Evolutionary conservation across 2,113 vertebrate species (phyloP).

Genomic region (Tyrannus savana): DNA sequence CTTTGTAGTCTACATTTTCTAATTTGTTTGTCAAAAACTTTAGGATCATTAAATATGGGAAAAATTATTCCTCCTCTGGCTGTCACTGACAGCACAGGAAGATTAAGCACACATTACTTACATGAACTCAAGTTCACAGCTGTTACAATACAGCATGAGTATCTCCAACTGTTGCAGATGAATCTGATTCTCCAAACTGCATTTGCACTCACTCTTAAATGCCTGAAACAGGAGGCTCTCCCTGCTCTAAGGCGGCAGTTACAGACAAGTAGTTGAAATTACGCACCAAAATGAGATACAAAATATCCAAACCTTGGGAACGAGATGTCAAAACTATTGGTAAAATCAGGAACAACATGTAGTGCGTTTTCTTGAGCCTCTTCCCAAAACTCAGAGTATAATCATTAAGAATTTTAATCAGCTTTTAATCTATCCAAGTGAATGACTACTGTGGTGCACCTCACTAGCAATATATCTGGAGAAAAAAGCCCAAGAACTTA

Average conservation of each 20-base stretch:
- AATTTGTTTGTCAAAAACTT: background rate
- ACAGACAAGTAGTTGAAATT: background rate
- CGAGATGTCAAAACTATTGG: background rate
- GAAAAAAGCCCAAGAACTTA: background rate
- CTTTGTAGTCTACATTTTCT: background rate
- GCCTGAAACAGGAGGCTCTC: background rate
- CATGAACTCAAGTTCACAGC: constrained; percentile 45
- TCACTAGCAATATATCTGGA: background rate
- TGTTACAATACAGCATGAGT: constrained; percentile 8
- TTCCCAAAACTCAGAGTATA: background rate
- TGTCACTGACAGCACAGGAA: constrained; percentile 2
- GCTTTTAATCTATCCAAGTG: background rate
- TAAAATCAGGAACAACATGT: background rate
- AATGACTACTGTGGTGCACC: background rate
- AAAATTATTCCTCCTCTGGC: constrained; percentile 13
- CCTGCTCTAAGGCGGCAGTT: background rate
- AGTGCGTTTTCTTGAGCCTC: background rate
- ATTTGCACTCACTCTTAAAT: background rate
- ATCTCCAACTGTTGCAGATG: constrained; percentile 41
- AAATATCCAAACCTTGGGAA: background rate
- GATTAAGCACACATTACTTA: constrained; percentile 27
- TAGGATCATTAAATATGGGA: background rate
- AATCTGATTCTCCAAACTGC: background rate
- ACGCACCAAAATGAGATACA: background rate
- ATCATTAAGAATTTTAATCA: background rate